Conservation (phyloP, 37 sponge, comb jelly and placozoan genomes). For the Beroe forskalii region DNA sequence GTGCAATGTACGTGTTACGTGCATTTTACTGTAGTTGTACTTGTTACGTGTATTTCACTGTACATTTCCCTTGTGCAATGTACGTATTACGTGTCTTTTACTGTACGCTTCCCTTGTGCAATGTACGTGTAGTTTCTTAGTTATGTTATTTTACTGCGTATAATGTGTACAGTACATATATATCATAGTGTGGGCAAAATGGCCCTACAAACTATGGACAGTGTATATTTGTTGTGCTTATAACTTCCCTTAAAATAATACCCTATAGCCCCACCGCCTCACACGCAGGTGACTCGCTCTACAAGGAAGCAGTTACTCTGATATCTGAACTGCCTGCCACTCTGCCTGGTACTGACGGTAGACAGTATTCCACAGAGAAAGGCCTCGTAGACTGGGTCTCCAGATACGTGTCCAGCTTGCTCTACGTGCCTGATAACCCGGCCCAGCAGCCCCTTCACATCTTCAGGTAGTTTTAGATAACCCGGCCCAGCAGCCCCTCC, state of each 20-base stretch:
- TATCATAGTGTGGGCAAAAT: too few species aligned
- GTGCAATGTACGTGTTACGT: constrained; percentile 77
- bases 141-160: constrained; percentile 86
- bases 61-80: constrained; percentile 94
- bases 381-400: constrained; percentile 9
- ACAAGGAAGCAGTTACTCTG: constrained; percentile 80
- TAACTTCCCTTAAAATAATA: too few species aligned
- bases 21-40: too few species aligned
- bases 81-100: not conserved
- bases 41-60: too few species aligned
- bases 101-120: constrained; percentile 92
- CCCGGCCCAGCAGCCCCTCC: too few species aligned
- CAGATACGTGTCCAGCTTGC: not conserved
- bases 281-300: constrained; percentile 90
- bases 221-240: too few species aligned
- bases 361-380: constrained; percentile 6
- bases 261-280: too few species aligned
- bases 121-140: constrained; percentile 66
- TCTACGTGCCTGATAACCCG: constrained; percentile 47
- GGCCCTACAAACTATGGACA: too few species aligned
- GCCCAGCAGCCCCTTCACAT: constrained; percentile 24
- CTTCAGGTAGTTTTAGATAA: not conserved
- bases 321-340: constrained; percentile 79
- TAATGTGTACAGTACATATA: constrained; percentile 73
- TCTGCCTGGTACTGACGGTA: constrained; percentile 62